These are phyloP conservation scores for Atherinosoma microstoma DNA, from an alignment of 2,797 vertebrate genomes.

Conservation along the genomic window DNA sequence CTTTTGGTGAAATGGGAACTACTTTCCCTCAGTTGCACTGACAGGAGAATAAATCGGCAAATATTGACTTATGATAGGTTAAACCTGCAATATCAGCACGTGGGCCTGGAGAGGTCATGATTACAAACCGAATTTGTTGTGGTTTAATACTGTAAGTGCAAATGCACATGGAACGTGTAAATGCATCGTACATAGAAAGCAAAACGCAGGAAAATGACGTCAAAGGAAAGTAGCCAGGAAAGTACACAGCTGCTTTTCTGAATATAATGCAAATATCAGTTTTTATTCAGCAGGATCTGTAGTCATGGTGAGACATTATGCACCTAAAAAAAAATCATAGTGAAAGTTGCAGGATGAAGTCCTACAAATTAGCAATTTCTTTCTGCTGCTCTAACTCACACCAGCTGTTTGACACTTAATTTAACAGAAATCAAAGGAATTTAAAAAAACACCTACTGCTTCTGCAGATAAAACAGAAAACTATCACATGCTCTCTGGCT, in stretches of 20 bases:
- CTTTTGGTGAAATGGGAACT: background rate
- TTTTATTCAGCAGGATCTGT: no score
- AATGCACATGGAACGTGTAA: no score
- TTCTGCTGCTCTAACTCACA: background rate
- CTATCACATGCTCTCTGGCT: conserved; percentile 11
- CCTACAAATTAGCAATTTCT: background rate
- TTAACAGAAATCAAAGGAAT: background rate
- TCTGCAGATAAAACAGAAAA: conserved; percentile 13
- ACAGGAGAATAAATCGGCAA: background rate
- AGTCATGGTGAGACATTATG: no score
- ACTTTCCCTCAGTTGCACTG: background rate
- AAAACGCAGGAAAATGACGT: no score
- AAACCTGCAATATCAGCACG: background rate
- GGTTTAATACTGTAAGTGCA: background rate
- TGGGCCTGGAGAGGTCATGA: no score
- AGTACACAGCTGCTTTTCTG: no score
- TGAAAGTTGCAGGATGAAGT: background rate
- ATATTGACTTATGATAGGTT: background rate
- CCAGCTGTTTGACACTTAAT: background rate
- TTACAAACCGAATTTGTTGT: no score
- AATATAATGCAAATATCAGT: no score
- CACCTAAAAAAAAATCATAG: background rate
- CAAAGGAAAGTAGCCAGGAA: no score
- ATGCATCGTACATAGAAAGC: no score
- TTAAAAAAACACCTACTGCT: background rate